These are phyloP conservation scores for Pterocles gutturalis DNA, from an alignment of 2,113 vertebrate genomes.

Conservation along the genomic window DNA sequence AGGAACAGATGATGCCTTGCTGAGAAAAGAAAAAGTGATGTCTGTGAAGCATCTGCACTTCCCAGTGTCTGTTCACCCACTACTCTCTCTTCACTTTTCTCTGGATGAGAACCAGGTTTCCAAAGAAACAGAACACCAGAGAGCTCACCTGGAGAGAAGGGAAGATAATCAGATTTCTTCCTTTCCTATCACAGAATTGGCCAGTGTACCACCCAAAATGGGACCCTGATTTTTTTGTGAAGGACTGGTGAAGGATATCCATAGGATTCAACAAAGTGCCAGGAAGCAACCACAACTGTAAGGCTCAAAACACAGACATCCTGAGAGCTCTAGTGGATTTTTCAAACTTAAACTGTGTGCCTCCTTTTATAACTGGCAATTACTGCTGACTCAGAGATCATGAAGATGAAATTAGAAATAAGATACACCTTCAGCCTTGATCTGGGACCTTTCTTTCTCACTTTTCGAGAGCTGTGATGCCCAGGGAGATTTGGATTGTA, in stretches of 20 bases:
- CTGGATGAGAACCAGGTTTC: not conserved
- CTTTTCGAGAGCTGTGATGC: not conserved
- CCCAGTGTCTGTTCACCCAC: not conserved
- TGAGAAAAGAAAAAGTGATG: not conserved
- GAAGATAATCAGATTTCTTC: not conserved
- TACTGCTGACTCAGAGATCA: not conserved
- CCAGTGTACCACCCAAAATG: not conserved
- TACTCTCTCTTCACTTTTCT: not conserved
- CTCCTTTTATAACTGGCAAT: not conserved
- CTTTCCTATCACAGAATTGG: not conserved
- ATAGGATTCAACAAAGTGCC: not conserved
- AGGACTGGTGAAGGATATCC: not conserved
- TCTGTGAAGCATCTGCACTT: slow-evolving; percentile 8
- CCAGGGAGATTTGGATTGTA: not conserved
- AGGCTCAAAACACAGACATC: not conserved
- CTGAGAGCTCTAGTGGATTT: not conserved
- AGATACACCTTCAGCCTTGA: not conserved
- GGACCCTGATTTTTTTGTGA: not conserved
- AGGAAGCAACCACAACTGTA: not conserved
- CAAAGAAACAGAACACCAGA: not conserved
- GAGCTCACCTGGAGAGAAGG: not conserved
- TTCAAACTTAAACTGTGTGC: not conserved
- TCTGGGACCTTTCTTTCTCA: not conserved
- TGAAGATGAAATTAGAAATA: not conserved
- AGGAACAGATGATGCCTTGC: slow-evolving; percentile 31